Conservation (phyloP, 2,888 invertebrate species). For the Trypoxylon attenuatum region DNA sequence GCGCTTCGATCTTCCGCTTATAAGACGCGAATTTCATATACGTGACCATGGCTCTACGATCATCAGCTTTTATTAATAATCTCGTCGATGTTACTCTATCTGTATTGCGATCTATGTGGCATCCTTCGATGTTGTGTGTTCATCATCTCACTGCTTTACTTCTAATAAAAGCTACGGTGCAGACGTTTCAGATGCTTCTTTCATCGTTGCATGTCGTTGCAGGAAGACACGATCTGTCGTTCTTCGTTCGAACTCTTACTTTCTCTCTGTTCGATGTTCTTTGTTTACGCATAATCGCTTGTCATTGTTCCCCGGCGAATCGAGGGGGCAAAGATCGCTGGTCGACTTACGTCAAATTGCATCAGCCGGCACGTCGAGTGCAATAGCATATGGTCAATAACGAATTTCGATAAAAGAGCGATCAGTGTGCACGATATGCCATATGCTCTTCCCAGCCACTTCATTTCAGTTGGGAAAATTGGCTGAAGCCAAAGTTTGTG, state of each 20-base stretch:
- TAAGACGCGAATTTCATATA: too few species aligned
- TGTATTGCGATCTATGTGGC: neutral
- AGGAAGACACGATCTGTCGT: neutral
- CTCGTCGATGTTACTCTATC: neutral
- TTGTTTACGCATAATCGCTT: conserved; percentile 12
- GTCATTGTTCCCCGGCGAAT: neutral
- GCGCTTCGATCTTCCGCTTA: neutral
- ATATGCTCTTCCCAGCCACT: conserved; percentile 39
- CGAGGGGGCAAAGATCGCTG: neutral
- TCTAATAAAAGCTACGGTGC: too few species aligned
- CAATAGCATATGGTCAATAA: conserved; percentile 49
- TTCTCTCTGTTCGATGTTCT: conserved; percentile 40
- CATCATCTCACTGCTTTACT: too few species aligned
- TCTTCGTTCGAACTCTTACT: neutral
- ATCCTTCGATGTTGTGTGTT: neutral
- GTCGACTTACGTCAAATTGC: conserved; percentile 19
- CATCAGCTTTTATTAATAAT: neutral
- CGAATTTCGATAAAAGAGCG: conserved; percentile 35
- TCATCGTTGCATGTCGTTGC: neutral
- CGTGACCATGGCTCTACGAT: neutral
- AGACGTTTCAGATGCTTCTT: too few species aligned
- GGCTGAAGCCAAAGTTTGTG: too few species aligned
- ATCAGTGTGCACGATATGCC: conserved; percentile 22
- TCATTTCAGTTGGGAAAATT: too few species aligned
- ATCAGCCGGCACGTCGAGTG: conserved; percentile 3